A percentile compares a stretch with the other conserved stretches of the same genome.
Conservation (phyloP, 2,888 invertebrate species). For the Pemphredon lugubris region DNA sequence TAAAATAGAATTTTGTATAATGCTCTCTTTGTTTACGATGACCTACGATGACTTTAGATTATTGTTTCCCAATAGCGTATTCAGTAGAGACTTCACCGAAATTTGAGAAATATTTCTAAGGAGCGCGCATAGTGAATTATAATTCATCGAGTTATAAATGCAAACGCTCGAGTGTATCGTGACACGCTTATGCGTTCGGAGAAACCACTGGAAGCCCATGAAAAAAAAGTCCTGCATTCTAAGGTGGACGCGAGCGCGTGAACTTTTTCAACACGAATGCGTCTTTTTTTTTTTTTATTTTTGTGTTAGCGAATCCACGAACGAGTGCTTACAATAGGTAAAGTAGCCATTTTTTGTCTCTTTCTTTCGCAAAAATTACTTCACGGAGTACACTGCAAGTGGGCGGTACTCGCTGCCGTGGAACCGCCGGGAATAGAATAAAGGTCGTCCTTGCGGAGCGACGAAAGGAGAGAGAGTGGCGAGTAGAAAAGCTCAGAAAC, state of each 20-base stretch:
- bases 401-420: slow-evolving; percentile 60
- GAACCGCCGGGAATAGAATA: slow-evolving; percentile 62
- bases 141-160: no score
- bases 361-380: slow-evolving; percentile 61
- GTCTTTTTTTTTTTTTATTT: slow-evolving; percentile 7
- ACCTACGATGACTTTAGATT: no score
- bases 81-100: no score
- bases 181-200: no score
- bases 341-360: slow-evolving; percentile 32
- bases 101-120: no score
- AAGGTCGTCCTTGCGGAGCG: slow-evolving; percentile 63
- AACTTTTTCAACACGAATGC: slow-evolving; percentile 16
- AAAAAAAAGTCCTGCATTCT: background rate
- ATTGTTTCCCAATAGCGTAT: no score
- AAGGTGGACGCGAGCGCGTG: background rate
- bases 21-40: no score
- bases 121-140: no score
- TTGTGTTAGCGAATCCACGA: slow-evolving; percentile 24
- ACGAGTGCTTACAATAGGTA: slow-evolving; percentile 45
- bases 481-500: slow-evolving; percentile 64
- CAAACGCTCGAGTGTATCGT: no score
- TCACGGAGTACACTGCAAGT: slow-evolving; percentile 58
- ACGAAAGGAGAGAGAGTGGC: slow-evolving; percentile 59
- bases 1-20: no score
- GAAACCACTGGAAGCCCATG: no score